These are phyloP conservation scores for Macrophya annulata DNA, from an alignment of 2,888 invertebrate species.

Conservation along the genomic window DNA sequence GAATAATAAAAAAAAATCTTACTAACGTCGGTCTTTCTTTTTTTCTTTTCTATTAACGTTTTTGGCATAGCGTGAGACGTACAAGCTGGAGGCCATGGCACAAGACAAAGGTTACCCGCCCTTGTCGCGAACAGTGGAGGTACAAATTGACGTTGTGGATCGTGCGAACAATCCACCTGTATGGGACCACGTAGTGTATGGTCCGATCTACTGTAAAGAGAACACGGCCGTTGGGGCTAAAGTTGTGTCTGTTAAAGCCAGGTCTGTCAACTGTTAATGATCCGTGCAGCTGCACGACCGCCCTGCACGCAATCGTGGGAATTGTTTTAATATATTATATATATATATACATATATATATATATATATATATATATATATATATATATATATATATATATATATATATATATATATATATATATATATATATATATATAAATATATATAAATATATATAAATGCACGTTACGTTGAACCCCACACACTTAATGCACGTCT, in stretches of 20 bases:
- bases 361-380: neutral
- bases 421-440: conserved; percentile 30
- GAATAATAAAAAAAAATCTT: conserved; percentile 77
- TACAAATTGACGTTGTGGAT: conserved; percentile 99
- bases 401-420: conserved; percentile 15
- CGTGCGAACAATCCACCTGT: conserved; percentile 98
- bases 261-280: conserved; percentile 87
- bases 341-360: neutral
- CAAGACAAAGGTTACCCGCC: conserved; percentile 98
- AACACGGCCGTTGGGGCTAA: conserved; percentile 98
- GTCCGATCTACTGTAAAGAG: conserved; percentile 98
- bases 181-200: conserved; percentile 98
- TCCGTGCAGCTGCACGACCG: conserved; percentile 78
- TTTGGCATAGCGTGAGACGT: conserved; percentile 95
- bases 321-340: conserved; percentile 58
- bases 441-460: conserved; percentile 38
- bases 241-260: conserved; percentile 99
- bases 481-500: conserved; percentile 64
- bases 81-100: conserved; percentile 99
- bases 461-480: conserved; percentile 59
- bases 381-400: conserved; percentile 24
- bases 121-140: conserved; percentile 97
- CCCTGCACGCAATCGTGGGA: conserved; percentile 80
- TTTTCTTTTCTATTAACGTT: conserved; percentile 81
- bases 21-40: conserved; percentile 85